Conservation (phyloP, 2,797 vertebrate genomes). For the Aphelocoma californica region DNA sequence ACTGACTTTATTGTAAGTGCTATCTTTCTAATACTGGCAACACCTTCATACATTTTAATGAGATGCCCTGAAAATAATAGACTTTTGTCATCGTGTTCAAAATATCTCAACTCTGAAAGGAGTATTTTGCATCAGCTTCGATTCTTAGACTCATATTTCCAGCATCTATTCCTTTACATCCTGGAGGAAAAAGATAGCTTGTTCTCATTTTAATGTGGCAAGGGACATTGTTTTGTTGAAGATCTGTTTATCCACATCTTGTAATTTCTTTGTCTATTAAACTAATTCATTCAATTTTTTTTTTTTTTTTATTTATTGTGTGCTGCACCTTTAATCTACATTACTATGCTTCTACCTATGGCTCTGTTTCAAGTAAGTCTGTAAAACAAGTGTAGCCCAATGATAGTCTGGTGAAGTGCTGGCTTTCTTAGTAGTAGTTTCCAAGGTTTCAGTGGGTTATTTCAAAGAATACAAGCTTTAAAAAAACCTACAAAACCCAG, state of each 20-base stretch:
- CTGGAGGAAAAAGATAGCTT: not conserved
- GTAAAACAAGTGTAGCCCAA: not conserved
- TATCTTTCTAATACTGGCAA: conserved; percentile 40
- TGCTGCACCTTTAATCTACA: not conserved
- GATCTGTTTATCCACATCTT: not conserved
- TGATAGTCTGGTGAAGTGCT: not conserved
- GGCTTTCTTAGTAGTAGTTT: not conserved
- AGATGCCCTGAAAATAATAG: conserved; percentile 39
- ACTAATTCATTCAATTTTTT: not conserved
- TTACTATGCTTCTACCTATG: not conserved
- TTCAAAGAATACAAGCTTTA: not conserved
- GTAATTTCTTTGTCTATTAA: conserved; percentile 6
- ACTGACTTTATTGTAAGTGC: conserved; percentile 41
- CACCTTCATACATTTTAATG: conserved; percentile 63
- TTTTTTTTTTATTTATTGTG: not conserved
- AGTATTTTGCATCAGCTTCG: not conserved
- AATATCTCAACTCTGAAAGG: conserved; percentile 14
- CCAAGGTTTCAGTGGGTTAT: not conserved
- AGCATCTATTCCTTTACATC: not conserved
- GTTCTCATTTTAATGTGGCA: not conserved
- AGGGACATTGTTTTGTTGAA: not conserved
- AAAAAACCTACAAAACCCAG: not conserved
- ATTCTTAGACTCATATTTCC: not conserved
- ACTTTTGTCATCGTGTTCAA: conserved; percentile 27
- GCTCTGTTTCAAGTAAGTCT: not conserved